Percentiles rank a stretch among this genome's conserved stretches.
Evolutionary conservation across 1,140 invertebrate species (phyloP).

Genomic region (Campoletis sonorensis): DNA sequence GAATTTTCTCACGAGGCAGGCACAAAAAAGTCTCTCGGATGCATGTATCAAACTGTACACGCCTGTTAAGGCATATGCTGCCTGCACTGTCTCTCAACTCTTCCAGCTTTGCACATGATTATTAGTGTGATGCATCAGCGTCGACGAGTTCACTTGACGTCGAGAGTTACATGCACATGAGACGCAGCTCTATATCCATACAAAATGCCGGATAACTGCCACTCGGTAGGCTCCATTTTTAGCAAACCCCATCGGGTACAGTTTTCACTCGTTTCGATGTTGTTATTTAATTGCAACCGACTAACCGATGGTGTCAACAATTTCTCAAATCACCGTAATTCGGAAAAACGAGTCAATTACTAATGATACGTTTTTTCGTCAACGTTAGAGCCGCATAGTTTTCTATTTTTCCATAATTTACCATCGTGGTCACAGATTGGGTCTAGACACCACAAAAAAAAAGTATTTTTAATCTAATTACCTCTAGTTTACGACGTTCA

Average conservation of each 20-base stretch:
- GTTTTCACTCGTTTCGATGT: too few relatives aligned
- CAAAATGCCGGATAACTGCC: background rate
- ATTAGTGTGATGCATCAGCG: conserved; percentile 19
- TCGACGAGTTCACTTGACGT: conserved; percentile 2
- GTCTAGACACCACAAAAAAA: too few relatives aligned
- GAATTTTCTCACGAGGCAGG: background rate
- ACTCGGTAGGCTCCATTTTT: background rate
- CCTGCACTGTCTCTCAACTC: background rate
- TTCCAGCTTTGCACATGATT: conserved; percentile 19
- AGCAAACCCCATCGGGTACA: background rate
- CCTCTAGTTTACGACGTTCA: too few relatives aligned
- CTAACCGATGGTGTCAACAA: too few relatives aligned
- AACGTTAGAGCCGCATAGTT: too few relatives aligned
- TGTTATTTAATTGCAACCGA: too few relatives aligned
- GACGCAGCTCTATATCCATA: background rate
- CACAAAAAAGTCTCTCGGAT: background rate
- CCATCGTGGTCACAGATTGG: too few relatives aligned
- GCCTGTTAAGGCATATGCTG: background rate
- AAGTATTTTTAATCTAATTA: too few relatives aligned
- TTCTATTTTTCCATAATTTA: too few relatives aligned
- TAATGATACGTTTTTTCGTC: too few relatives aligned
- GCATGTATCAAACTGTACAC: background rate
- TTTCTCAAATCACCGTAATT: too few relatives aligned
- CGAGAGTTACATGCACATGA: background rate
- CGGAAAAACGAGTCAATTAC: too few relatives aligned